phyloP scores from a whole-genome alignment of 2,113 vertebrate genomes.

The Lepidothrix coronata region DNA sequence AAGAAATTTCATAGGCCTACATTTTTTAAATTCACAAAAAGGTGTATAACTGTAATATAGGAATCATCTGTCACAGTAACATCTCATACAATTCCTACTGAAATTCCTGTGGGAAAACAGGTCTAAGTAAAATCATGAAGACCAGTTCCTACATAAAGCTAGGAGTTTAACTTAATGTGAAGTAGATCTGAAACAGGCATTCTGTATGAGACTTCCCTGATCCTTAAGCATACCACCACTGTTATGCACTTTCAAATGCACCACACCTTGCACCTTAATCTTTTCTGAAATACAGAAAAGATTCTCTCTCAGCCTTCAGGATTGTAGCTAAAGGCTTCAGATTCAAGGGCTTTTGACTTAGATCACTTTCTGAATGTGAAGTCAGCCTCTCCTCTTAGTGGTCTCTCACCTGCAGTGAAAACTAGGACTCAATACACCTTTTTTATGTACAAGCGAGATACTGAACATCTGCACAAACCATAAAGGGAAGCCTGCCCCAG shows the following conservation, averaged over 20 bases:
- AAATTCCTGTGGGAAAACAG: background rate
- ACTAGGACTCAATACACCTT: background rate
- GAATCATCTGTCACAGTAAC: background rate
- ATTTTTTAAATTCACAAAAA: background rate
- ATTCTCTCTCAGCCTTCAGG: background rate
- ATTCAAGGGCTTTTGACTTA: background rate
- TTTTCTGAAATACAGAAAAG: background rate
- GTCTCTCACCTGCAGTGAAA: background rate
- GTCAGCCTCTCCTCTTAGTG: background rate
- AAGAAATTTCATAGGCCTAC: background rate
- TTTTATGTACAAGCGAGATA: background rate
- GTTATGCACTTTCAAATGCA: background rate
- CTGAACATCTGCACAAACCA: background rate
- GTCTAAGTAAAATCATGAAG: background rate
- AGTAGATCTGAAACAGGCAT: background rate
- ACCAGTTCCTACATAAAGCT: background rate
- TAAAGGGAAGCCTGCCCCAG: background rate
- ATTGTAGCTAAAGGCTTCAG: background rate
- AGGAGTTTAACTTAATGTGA: background rate
- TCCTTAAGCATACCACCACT: background rate
- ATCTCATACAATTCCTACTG: background rate
- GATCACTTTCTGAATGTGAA: background rate
- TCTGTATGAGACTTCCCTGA: background rate
- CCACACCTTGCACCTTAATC: background rate
- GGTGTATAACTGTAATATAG: background rate